Percentiles rank a stretch among this genome's conserved stretches.
phyloP scores from a whole-genome alignment of 2,113 vertebrate species.

The Natator depressus region DNA sequence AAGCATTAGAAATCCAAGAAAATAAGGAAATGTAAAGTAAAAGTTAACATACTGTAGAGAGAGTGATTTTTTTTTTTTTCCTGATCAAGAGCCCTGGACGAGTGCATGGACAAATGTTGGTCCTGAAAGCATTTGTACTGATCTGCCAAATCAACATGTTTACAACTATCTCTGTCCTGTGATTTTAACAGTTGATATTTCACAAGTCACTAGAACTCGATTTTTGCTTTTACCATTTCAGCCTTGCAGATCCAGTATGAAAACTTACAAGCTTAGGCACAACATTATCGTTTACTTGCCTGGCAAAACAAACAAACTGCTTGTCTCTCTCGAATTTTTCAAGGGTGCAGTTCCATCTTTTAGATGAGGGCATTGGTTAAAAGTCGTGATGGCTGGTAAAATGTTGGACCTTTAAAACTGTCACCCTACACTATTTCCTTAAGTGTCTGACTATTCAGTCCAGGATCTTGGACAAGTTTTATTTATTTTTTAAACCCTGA shows the following conservation, averaged over 20 bases:
- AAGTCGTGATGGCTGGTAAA: not conserved
- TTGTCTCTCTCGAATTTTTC: not conserved
- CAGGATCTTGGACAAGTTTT: accelerated
- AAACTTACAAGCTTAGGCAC: not conserved
- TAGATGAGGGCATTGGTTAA: not conserved
- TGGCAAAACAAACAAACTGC: not conserved
- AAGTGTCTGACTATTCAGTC: not conserved
- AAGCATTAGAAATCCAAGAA: not conserved
- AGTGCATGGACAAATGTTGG: not conserved
- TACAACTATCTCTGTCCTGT: not conserved
- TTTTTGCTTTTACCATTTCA: not conserved
- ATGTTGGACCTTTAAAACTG: not conserved
- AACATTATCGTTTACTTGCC: not conserved
- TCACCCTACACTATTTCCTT: not conserved
- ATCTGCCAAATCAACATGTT: not conserved
- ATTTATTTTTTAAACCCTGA: not conserved
- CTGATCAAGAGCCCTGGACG: not conserved
- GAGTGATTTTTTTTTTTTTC: accelerated
- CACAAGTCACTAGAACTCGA: not conserved
- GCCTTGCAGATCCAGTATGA: not conserved
- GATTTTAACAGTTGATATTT: not conserved
- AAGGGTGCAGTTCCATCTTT: not conserved
- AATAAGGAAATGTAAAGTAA: not conserved
- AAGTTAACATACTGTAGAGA: not conserved
- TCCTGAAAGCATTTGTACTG: not conserved